A percentile compares a stretch with the other conserved stretches of the same genome.
phyloP scores from a whole-genome alignment of 2,888 invertebrate genomes.

The Melieria crassipennis region DNA sequence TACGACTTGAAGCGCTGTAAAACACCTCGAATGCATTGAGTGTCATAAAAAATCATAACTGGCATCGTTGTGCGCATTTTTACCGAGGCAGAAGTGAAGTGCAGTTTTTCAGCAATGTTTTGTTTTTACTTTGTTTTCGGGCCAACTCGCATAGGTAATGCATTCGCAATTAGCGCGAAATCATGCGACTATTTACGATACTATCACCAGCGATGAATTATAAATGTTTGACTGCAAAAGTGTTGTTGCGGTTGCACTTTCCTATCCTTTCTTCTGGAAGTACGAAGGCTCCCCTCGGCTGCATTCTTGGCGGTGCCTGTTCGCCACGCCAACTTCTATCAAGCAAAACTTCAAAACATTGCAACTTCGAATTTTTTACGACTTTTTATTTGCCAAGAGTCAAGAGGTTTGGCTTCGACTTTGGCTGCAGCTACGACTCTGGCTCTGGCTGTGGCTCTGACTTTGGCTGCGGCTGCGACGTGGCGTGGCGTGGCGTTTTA shows the following conservation, averaged over 20 bases:
- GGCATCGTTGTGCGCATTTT: not conserved
- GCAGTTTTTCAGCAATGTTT: not conserved
- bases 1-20: constrained; percentile 7
- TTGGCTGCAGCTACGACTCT: constrained; percentile 15
- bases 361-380: constrained; percentile 47
- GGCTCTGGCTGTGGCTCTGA: constrained; percentile 4
- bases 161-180: constrained; percentile 46
- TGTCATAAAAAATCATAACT: constrained; percentile 21
- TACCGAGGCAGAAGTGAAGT: not conserved
- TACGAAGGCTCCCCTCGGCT: not conserved
- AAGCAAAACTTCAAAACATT: constrained; percentile 37
- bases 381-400: constrained; percentile 50
- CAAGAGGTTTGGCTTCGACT: constrained; percentile 42
- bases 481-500: constrained; percentile 47
- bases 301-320: not conserved
- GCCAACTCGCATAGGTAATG: not conserved
- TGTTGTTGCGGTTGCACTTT: not conserved
- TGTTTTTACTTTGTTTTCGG: not conserved
- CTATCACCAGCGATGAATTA: constrained; percentile 32
- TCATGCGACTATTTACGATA: constrained; percentile 45
- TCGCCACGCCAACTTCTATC: too few species aligned
- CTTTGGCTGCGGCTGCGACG: constrained; percentile 45
- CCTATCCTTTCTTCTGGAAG: not conserved
- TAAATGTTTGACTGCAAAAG: constrained; percentile 6
- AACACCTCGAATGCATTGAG: constrained; percentile 10